Base-by-base conservation (phyloP, 1,140 invertebrate species). In the Mesaphorura yosii region DNA sequence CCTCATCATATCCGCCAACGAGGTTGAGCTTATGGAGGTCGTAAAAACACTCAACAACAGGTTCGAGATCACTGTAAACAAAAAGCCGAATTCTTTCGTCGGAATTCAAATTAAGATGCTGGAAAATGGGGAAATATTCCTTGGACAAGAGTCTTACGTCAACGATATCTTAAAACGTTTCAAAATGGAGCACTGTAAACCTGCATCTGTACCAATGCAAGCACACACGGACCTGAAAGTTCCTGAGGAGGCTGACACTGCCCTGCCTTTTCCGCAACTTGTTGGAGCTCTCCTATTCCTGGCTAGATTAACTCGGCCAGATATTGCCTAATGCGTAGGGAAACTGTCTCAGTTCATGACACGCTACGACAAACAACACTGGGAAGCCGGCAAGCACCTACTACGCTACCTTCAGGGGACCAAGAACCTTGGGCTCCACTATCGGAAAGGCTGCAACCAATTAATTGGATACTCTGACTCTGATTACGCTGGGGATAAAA, bases 281-380 rank as follows among this genome's bases (percentile, higher is more conserved):
- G 65, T 70, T 47, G 67, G 67, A 37, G 59, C 51, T 10, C 58
- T 73, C 17, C 64, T 72, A 56, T 71, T 71, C 55, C 44, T 70
- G 14, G 59, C 69, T 20, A 59, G 67, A 34, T 55, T 59, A 7
- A 67, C 67, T 4, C 48, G 69, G 53, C 69, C 69, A 28, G 70
- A 73, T 58, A 66, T 73, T 37, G 57, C 65, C 25, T 72, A 60
- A 55, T 59, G 66, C 25, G 67, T 71, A 1, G 63, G 52, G 37
- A 64, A 64, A 48, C 51, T 70, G 10, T 64, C 65, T 20, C 60
- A 66, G 42, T 70, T 67, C 57, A 66, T 67, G 20, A 64, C 58
- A 26, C 58, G 56, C 46, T 66, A 62, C 44, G 58, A 52, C 37
- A 29, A 53, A 55, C 22, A 51, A 26, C 70, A 72, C 53, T 68